Evolutionary conservation across 1,140 invertebrate genomes (phyloP), one percentile per base, ranked within the genome.

Genomic region (Oryctes rhinoceros): DNA sequence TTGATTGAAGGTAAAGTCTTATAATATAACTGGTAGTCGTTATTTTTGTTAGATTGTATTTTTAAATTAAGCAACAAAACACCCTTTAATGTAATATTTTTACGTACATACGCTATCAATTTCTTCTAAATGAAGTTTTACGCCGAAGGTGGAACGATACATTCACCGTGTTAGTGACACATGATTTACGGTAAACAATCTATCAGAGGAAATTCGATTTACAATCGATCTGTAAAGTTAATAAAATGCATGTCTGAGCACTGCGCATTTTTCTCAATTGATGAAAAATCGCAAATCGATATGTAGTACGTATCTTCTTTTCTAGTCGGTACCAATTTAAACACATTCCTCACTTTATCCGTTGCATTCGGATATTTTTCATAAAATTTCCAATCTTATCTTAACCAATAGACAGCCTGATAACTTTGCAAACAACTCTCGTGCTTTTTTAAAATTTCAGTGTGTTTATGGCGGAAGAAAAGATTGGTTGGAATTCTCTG

Each of bases 221-320:
- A 44, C n/a, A 76, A 76, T 35, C 75, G 75, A 35, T 76, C 15
- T 44, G 75, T 10, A 71, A 71, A 71, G 75, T 76, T 76, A 76
- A 76, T 76, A 76, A 76, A 76, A 76, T 76, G 75, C 75, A 76
- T 48, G 75, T 48, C 75, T 76, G 75, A 76, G 10, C 75, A 47
- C 20, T 15, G 75, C 2, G 37, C 47, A 76, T 76, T 71, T 35
- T 35, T 35, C 24, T 37, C 30, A 20, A 44, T 20, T 48, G 75
- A 35, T 48, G 75, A 76, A 76, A 76, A 44, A 76, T 76, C 44
- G 44, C 10, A 35, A 76, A 76, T 48, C 75, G 39, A 76, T 76
- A 24, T 1, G 3, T 7, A 44, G 39, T 3, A 37, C n/a, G 67
- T 30, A 74, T 24, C 37, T 39, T 59, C 67, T 35, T 11, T 24